phyloP scores from a whole-genome alignment of 2,888 invertebrate genomes.

The Andrena fulva region DNA sequence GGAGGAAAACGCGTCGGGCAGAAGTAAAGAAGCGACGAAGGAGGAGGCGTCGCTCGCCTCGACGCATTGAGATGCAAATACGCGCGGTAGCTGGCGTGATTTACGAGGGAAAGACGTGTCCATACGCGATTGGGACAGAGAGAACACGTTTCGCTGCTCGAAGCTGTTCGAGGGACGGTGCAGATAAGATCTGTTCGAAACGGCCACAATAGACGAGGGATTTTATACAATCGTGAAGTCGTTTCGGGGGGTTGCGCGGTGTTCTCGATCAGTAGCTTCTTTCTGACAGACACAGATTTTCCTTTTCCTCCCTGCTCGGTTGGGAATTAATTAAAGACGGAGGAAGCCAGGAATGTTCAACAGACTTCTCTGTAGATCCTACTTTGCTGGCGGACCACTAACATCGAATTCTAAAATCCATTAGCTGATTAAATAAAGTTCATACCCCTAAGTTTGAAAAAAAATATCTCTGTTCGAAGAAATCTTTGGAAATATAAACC shows the following conservation, averaged over 20 bases:
- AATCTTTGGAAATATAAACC: no score
- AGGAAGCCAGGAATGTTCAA: not conserved
- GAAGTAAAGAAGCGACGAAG: slow-evolving; percentile 34
- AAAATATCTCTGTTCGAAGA: no score
- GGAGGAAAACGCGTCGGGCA: slow-evolving; percentile 24
- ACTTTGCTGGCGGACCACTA: no score
- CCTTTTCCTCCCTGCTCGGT: not conserved
- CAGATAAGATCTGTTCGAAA: slow-evolving; percentile 70
- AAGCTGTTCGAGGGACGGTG: slow-evolving; percentile 50
- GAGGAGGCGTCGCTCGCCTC: slow-evolving; percentile 50
- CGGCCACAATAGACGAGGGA: slow-evolving; percentile 59
- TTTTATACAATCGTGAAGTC: slow-evolving; percentile 53
- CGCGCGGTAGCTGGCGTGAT: slow-evolving; percentile 68
- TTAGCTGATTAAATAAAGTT: no score
- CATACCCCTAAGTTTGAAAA: no score
- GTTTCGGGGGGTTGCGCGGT: slow-evolving; percentile 47
- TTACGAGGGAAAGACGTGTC: slow-evolving; percentile 74
- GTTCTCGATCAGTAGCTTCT: slow-evolving; percentile 49
- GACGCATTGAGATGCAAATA: slow-evolving; percentile 78
- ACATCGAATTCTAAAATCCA: no score
- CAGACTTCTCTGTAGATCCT: no score
- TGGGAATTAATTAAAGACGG: not conserved
- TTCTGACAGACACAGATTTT: slow-evolving; percentile 6
- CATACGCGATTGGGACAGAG: slow-evolving; percentile 59
- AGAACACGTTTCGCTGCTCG: slow-evolving; percentile 50